Evolutionary conservation across 2,888 invertebrate genomes (phyloP), one percentile per base, ranked within the genome.

Genomic region (Notocelia uddmanniana): DNA sequence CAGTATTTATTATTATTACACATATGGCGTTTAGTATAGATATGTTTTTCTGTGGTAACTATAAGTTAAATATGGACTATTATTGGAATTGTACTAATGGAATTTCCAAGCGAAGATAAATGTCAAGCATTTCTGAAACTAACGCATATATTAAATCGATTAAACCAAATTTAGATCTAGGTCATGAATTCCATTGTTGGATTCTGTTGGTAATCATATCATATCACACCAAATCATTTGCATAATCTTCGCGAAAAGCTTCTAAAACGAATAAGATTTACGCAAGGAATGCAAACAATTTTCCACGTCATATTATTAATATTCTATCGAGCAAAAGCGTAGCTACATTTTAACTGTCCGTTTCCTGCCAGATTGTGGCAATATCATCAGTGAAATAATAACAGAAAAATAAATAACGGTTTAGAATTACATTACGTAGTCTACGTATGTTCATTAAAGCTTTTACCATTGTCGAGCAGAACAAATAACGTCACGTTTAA

Each of bases 111-210:
- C 8, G 18, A 59, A 19, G 37, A 34, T 19, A 6, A 37, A 58
- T 58, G 58, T 34, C 34, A 19, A 34, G 34, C 26, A 58, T 58
- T 19, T 58, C 58, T 37, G 34, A 34, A 18, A 41, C 15, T 15
- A 41, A 15, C 41, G 1, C 3, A 11, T 37, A 3, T 13, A 37
- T 37, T 41, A 15, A 15, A 6, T 5, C 15, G 13, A 41, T 15
- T 41, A 15, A 15, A 13, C 15, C 41, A 15, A 41, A 41, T 41
- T 41, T 15, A 41, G 41, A 41, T 41, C 5, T 41, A 41, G 6
- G 13, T 15, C 41, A 3, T 8, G n/a, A 45, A 6, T 45, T 45
- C 45, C 45, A n/a, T n/a, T n/a, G n/a, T 45, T n/a, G 1, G 15
- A 41, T 41, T 41, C 37, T 13, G 37, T 41, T 26, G 13, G 3